A percentile compares a stretch with the other conserved stretches of the same genome.
Conservation (phyloP, 2,888 invertebrate genomes). For the Patella ulyssiponensis region DNA sequence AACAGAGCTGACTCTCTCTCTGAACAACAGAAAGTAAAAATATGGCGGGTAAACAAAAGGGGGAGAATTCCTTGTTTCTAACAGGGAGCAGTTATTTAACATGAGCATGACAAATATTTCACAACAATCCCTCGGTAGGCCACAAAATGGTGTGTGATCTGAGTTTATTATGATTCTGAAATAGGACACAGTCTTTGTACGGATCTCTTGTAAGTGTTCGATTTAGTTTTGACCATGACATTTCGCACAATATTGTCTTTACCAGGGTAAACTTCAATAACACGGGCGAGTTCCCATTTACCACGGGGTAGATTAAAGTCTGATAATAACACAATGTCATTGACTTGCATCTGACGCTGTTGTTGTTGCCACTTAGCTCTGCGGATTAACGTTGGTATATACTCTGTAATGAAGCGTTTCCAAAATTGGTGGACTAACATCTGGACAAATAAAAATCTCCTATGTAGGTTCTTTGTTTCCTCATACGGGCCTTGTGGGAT, state of each 20-base stretch:
- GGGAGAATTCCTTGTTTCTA: too few relatives aligned
- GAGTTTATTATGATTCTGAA: background rate
- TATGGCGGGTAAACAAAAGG: too few relatives aligned
- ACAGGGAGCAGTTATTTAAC: too few relatives aligned
- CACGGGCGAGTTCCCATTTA: conserved; percentile 14
- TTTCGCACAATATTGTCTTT: conserved; percentile 16
- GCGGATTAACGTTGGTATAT: conserved; percentile 21
- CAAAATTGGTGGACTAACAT: too few relatives aligned
- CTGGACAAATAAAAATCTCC: too few relatives aligned
- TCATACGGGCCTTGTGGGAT: too few relatives aligned
- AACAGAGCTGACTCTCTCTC: too few relatives aligned
- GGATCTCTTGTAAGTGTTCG: background rate
- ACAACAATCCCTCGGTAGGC: background rate
- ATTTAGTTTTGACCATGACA: conserved; percentile 16
- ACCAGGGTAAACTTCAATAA: conserved; percentile 23
- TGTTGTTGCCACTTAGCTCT: conserved; percentile 21
- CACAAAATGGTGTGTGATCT: background rate
- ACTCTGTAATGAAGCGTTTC: conserved; percentile 31
- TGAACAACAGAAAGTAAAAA: too few relatives aligned
- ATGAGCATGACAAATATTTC: too few relatives aligned
- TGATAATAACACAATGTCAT: conserved; percentile 22
- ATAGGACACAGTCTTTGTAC: conserved; percentile 15
- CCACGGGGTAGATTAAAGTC: background rate
- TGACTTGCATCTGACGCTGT: conserved; percentile 17
- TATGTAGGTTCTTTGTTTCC: too few relatives aligned